A percentile compares a stretch with the other conserved stretches of the same genome.
These are phyloP conservation scores for Myxocyprinus asiaticus DNA, from an alignment of 2,113 vertebrate genomes.

Conservation along the genomic window DNA sequence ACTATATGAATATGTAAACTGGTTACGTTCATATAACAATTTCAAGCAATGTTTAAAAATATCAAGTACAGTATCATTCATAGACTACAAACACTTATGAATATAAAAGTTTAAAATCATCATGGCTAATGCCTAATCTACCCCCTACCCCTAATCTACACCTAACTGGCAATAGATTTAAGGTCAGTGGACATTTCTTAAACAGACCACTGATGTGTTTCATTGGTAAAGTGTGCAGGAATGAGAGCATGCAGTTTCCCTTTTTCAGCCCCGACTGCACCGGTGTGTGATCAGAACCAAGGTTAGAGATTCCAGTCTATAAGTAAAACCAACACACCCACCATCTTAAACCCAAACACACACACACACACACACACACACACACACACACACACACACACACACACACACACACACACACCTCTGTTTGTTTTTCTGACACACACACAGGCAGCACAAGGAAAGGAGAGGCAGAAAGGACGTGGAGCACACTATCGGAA, in stretches of 20 bases:
- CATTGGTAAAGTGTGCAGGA: conserved; percentile 30
- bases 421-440: conserved; percentile 28
- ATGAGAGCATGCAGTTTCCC: conserved; percentile 32
- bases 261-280: conserved; percentile 26
- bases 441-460: conserved; percentile 47
- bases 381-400: neutral
- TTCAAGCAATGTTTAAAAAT: conserved; percentile 47
- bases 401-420: conserved; percentile 21
- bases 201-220: conserved; percentile 24
- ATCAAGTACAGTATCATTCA: conserved; percentile 51
- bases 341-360: conserved; percentile 29
- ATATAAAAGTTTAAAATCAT: conserved; percentile 46
- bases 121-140: conserved; percentile 39
- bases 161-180: conserved; percentile 12
- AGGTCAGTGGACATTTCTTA: conserved; percentile 18
- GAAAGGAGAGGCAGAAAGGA: conserved; percentile 55
- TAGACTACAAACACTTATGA: conserved; percentile 36
- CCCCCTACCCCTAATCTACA: conserved; percentile 16
- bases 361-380: neutral
- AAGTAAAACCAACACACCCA: conserved; percentile 44
- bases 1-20: conserved; percentile 32
- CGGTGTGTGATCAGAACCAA: conserved; percentile 56
- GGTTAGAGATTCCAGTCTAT: conserved; percentile 52
- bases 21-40: conserved; percentile 20
- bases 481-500: conserved; percentile 75